Conservation (phyloP, 2,797 vertebrate genomes). For the Anas capensis region DNA sequence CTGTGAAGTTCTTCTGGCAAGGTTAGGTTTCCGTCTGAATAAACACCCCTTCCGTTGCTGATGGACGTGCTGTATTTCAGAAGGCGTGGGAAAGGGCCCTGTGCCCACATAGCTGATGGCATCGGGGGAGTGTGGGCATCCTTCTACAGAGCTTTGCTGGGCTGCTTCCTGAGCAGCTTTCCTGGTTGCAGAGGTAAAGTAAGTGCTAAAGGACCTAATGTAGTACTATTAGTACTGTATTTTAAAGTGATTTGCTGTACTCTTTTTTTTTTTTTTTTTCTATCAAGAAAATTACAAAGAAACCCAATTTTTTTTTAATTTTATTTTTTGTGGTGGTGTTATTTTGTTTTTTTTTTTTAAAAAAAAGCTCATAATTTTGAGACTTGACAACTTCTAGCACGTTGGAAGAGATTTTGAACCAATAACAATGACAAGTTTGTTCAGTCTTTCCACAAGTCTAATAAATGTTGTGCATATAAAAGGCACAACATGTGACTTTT, state of each 20-base stretch:
- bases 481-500: background rate
- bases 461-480: background rate
- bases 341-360: background rate
- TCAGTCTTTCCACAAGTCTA: background rate
- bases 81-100: background rate
- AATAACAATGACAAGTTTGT: background rate
- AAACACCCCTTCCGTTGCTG: fast-evolving
- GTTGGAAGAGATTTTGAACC: background rate
- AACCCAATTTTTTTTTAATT: background rate
- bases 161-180: background rate
- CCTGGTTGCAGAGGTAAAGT: background rate
- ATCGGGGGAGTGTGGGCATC: background rate
- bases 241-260: background rate
- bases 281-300: background rate
- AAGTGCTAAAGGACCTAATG: background rate
- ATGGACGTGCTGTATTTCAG: no score
- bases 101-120: fast-evolving
- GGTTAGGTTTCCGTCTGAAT: background rate
- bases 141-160: background rate
- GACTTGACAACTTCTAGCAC: background rate
- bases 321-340: no score
- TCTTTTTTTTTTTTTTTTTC: background rate
- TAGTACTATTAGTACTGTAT: background rate
- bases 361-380: background rate
- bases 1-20: background rate